Percentiles rank a stretch among this genome's conserved stretches.
Evolutionary conservation across 2,888 invertebrate genomes (phyloP).

Genomic region (Morpho achilles): DNA sequence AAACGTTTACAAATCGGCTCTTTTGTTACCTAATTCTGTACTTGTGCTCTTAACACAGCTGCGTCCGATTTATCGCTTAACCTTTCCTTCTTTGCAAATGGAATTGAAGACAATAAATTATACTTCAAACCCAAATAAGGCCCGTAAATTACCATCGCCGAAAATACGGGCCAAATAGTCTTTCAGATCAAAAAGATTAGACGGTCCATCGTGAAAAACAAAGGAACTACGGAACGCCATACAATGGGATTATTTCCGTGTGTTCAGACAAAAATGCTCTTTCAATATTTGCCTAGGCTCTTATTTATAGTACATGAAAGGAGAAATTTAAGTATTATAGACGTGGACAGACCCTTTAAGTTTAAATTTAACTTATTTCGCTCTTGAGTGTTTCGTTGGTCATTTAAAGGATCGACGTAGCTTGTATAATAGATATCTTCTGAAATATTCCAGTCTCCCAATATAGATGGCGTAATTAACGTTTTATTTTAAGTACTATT

Average conservation of each 20-base stretch:
- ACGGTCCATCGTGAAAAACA: slow-evolving; percentile 29
- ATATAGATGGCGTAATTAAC: not conserved
- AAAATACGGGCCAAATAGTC: slow-evolving; percentile 62
- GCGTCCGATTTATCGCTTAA: slow-evolving; percentile 68
- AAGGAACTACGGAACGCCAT: slow-evolving; percentile 19
- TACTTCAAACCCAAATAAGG: slow-evolving; percentile 76
- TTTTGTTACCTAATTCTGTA: slow-evolving; percentile 70
- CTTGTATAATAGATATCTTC: not conserved
- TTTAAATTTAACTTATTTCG: slow-evolving; percentile 1
- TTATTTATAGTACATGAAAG: slow-evolving; percentile 22
- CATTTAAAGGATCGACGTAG: not conserved
- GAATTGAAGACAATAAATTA: slow-evolving; percentile 78
- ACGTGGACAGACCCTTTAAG: slow-evolving; percentile 17
- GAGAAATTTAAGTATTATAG: slow-evolving; percentile 20
- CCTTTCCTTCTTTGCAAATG: slow-evolving; percentile 68
- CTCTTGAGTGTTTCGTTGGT: not conserved
- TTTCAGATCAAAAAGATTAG: slow-evolving; percentile 67
- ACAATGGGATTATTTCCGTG: slow-evolving; percentile 22
- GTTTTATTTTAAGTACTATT: too few species aligned
- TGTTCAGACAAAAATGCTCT: slow-evolving; percentile 24
- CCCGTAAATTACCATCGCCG: slow-evolving; percentile 63
- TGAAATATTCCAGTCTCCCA: not conserved
- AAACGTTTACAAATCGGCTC: slow-evolving; percentile 63
- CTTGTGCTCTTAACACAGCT: slow-evolving; percentile 72
- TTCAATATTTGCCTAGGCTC: slow-evolving; percentile 26